Percentiles rank a stretch among this genome's conserved stretches.
phyloP scores from a whole-genome alignment of 2,113 vertebrate genomes.

The Poeciliopsis turrubarensis region DNA sequence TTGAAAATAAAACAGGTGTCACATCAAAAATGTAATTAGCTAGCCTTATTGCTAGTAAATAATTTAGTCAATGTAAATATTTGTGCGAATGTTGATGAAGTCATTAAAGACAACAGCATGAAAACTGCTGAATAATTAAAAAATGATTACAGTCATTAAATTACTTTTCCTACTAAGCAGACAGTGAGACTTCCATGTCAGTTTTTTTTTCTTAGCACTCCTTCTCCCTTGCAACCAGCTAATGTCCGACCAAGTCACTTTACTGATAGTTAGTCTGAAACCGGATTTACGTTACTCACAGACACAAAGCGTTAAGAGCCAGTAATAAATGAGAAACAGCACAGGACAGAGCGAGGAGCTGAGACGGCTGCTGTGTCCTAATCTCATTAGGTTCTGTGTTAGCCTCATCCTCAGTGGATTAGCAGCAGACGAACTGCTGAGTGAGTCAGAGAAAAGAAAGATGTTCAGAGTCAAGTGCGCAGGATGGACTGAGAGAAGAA shows the following conservation, averaged over 20 bases:
- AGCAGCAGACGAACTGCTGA: conserved; percentile 45
- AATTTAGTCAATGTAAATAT: too few relatives aligned
- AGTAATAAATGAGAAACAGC: conserved; percentile 48
- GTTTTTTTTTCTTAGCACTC: not conserved
- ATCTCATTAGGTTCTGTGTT: conserved; percentile 71
- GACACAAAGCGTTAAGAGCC: conserved; percentile 4
- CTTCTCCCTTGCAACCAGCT: not conserved
- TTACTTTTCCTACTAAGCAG: not conserved
- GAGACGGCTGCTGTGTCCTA: conserved; percentile 49
- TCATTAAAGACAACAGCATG: not conserved
- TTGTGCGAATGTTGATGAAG: too few relatives aligned
- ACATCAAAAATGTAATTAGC: too few relatives aligned
- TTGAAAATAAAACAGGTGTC: too few relatives aligned
- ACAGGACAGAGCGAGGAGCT: conserved; percentile 21
- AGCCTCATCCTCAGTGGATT: conserved; percentile 60
- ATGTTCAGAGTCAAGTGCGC: conserved; percentile 2
- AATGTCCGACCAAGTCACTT: conserved; percentile 1
- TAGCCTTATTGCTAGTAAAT: too few relatives aligned
- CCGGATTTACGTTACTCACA: conserved; percentile 10
- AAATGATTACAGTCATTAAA: not conserved
- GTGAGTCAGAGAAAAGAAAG: conserved; percentile 38
- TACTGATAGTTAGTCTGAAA: conserved; percentile 4
- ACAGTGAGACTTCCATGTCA: not conserved
- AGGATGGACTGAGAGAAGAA: not conserved
- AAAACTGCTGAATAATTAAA: not conserved